phyloP scores from a whole-genome alignment of 92 coral and sea anemone genomes.

The Epizoanthus scotinus region DNA sequence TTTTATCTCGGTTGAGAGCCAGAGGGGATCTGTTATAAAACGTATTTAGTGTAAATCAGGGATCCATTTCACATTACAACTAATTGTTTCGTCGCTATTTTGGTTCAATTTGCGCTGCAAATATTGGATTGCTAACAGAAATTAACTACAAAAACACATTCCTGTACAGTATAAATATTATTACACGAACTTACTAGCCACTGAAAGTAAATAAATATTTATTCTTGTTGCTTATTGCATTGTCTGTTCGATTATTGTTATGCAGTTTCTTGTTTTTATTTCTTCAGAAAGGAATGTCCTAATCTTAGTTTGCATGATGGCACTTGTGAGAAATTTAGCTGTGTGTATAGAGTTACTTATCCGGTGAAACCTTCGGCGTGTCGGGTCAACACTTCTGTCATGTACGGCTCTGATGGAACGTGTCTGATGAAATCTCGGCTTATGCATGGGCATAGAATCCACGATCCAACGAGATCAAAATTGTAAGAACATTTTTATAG shows the following conservation, averaged over 20 bases:
- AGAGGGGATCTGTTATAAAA: too few species aligned
- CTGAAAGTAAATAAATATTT: too few species aligned
- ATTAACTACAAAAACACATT: not conserved
- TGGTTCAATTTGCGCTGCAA: not conserved
- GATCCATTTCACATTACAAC: not conserved
- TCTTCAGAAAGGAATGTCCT: not conserved
- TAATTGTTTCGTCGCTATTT: conserved; percentile 19
- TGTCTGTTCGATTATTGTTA: not conserved
- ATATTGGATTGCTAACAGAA: not conserved
- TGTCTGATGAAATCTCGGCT: not conserved
- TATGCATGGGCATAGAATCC: too few species aligned
- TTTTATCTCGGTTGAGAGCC: too few species aligned
- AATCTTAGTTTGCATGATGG: not conserved
- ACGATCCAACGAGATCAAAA: too few species aligned
- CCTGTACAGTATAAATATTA: too few species aligned
- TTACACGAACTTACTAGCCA: too few species aligned
- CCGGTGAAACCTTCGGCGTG: not conserved
- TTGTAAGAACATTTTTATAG: too few species aligned
- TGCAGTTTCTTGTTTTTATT: not conserved
- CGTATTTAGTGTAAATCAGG: too few species aligned
- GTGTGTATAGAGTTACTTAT: not conserved
- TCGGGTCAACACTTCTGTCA: not conserved
- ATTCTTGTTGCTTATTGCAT: too few species aligned
- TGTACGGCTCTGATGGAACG: not conserved
- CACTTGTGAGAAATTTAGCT: not conserved